phyloP scores from a whole-genome alignment of 2,797 vertebrate species.

The Anableps anableps region DNA sequence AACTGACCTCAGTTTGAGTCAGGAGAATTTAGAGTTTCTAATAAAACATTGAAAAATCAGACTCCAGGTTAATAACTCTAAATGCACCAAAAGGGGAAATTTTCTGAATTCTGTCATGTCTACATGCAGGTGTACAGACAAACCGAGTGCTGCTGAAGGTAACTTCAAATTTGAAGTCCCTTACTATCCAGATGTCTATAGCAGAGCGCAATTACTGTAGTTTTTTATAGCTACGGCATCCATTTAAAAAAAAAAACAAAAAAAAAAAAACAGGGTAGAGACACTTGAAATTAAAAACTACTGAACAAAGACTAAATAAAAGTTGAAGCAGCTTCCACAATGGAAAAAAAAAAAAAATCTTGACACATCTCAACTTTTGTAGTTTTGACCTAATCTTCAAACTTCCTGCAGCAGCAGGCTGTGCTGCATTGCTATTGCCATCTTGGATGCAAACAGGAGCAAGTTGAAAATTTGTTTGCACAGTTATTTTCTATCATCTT shows the following conservation, averaged over 20 bases:
- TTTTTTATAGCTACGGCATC: background rate
- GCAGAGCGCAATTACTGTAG: background rate
- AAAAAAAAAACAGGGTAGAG: background rate
- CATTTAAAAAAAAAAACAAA: no score
- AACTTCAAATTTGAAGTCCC: background rate
- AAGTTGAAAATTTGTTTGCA: background rate
- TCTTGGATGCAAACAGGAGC: background rate
- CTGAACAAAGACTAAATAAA: background rate
- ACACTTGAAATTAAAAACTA: background rate
- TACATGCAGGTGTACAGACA: background rate
- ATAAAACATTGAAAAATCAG: background rate
- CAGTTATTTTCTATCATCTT: background rate
- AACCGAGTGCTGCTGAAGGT: background rate
- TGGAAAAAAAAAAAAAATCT: background rate
- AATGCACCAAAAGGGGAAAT: background rate
- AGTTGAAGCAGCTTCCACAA: background rate
- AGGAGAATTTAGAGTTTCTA: background rate
- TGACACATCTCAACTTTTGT: background rate
- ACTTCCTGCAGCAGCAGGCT: background rate
- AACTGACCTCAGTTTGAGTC: background rate
- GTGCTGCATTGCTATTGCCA: background rate
- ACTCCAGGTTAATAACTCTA: background rate
- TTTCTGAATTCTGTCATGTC: background rate
- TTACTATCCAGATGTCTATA: background rate
- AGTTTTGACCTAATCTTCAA: background rate